phyloP scores from a whole-genome alignment of 2,113 vertebrate genomes.

The Ciconia maguari region DNA sequence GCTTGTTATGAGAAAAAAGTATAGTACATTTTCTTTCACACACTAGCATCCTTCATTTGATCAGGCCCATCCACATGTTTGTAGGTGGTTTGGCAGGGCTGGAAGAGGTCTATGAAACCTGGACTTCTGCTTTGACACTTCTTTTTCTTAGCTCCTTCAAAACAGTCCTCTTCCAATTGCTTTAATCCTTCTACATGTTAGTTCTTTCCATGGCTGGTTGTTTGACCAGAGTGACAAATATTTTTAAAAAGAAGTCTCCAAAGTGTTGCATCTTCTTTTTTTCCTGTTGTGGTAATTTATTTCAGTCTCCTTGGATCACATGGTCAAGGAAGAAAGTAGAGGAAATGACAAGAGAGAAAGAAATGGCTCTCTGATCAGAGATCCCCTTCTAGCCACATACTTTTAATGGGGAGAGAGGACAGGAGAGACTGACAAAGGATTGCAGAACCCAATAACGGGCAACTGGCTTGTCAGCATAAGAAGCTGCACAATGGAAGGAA shows the following conservation, averaged over 20 bases:
- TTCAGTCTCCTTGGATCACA: background rate
- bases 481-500: background rate
- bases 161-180: background rate
- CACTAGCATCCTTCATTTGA: background rate
- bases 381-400: background rate
- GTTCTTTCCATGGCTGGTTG: background rate
- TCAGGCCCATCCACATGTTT: background rate
- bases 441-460: background rate
- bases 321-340: background rate
- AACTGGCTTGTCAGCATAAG: background rate
- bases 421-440: background rate
- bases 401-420: background rate
- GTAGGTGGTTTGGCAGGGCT: background rate
- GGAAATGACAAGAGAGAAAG: background rate
- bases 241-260: background rate
- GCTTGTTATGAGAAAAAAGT: background rate
- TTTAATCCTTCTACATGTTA: background rate
- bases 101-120: background rate
- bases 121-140: background rate
- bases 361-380: background rate
- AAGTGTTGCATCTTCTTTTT: background rate
- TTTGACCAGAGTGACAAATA: background rate
- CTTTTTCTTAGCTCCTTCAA: background rate
- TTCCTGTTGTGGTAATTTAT: background rate
- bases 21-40: background rate